phyloP scores from a whole-genome alignment of 2,797 vertebrate species.

The Harpagifer antarcticus region DNA sequence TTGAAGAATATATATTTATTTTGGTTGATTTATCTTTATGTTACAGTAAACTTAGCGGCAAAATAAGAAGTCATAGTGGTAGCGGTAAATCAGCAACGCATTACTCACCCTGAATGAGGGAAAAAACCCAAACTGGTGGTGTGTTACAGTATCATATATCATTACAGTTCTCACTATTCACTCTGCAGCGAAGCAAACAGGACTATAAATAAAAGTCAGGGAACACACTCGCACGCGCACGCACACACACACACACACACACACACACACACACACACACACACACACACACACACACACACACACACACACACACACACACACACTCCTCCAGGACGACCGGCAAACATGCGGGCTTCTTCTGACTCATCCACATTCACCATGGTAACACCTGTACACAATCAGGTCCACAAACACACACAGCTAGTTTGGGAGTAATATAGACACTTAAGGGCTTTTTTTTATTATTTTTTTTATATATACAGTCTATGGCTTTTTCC shows the following conservation, averaged over 20 bases:
- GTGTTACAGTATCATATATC: not conserved
- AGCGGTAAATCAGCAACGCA: not conserved
- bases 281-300: not conserved
- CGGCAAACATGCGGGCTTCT: constrained; percentile 56
- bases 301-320: too few relatives aligned
- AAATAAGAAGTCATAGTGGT: not conserved
- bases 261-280: constrained; percentile 26
- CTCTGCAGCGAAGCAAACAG: constrained; percentile 19
- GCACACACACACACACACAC: constrained; percentile 26
- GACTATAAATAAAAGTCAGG: constrained; percentile 52
- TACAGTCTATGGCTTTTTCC: constrained; percentile 62
- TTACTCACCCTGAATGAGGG: constrained; percentile 10
- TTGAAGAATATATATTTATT: not conserved
- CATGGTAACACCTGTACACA: constrained; percentile 75
- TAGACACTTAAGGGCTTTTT: constrained; percentile 30
- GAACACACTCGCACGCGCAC: constrained; percentile 21
- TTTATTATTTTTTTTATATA: too few relatives aligned
- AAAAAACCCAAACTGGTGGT: not conserved
- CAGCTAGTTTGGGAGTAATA: constrained; percentile 52
- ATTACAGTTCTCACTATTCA: constrained; percentile 3
- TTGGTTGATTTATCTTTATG: not conserved
- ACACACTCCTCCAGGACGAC: constrained; percentile 56
- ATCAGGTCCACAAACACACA: constrained; percentile 61
- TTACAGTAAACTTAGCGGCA: not conserved
- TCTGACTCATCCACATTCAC: constrained; percentile 69